Evolutionary conservation across 2,888 invertebrate genomes (phyloP).

Genomic region (Scaptomyza tumidula): DNA sequence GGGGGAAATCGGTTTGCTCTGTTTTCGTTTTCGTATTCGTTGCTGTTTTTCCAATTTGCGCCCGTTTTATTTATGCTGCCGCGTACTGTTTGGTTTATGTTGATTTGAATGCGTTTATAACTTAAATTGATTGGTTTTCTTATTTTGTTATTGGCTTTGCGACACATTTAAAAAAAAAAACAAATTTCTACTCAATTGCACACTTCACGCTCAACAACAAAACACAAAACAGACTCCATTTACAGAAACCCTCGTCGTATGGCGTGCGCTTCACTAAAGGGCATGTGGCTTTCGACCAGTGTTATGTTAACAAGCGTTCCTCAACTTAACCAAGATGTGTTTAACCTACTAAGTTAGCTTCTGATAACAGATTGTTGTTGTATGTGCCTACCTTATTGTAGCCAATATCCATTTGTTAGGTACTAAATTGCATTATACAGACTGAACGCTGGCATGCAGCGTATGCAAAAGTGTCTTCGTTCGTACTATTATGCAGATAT

Average conservation of each 20-base stretch:
- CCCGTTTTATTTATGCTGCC: constrained; percentile 25
- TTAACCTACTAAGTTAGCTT: too few species aligned
- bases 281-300: constrained; percentile 5
- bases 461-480: constrained; percentile 23
- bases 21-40: constrained; percentile 41
- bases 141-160: constrained; percentile 46
- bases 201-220: constrained; percentile 75
- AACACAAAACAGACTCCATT: constrained; percentile 72
- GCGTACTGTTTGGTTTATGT: constrained; percentile 17
- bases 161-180: constrained; percentile 66
- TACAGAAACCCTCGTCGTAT: constrained; percentile 73
- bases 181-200: constrained; percentile 70
- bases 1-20: constrained; percentile 42
- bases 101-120: constrained; percentile 38
- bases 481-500: constrained; percentile 44
- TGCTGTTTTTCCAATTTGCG: constrained; percentile 50
- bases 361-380: not conserved
- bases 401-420: not conserved
- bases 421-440: not conserved
- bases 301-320: not conserved
- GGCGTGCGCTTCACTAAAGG: constrained; percentile 37
- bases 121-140: constrained; percentile 36
- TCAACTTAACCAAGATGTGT: not conserved
- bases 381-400: not conserved
- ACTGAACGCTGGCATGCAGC: constrained; percentile 17